These are phyloP conservation scores for Zosterops hypoxanthus DNA, from an alignment of 2,113 vertebrate species.

Conservation along the genomic window DNA sequence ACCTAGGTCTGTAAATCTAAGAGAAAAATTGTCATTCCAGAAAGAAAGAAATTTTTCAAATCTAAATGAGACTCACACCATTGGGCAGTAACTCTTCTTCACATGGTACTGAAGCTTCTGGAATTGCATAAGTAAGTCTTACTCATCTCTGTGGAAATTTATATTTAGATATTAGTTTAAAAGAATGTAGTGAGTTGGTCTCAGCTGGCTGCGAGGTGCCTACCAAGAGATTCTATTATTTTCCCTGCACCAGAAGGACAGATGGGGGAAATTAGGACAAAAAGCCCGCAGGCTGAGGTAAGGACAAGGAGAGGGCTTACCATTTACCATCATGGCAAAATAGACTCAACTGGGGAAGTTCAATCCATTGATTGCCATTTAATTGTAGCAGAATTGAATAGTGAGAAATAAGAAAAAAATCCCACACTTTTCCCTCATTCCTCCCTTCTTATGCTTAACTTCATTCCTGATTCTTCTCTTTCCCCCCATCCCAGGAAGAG, in stretches of 20 bases:
- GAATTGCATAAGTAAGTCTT: neutral
- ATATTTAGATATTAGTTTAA: neutral
- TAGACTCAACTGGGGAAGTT: neutral
- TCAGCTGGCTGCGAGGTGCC: neutral
- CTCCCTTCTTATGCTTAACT: neutral
- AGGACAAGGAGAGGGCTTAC: neutral
- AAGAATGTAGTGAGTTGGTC: rapidly evolving
- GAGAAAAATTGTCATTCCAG: neutral
- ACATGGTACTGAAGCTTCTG: neutral
- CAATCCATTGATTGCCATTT: neutral
- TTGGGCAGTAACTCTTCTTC: neutral
- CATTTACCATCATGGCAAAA: neutral
- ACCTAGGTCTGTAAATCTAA: neutral
- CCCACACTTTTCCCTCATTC: neutral
- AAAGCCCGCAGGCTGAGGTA: neutral
- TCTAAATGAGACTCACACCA: neutral
- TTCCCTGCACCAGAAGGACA: neutral
- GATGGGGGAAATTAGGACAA: neutral
- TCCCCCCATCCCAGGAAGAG: rapidly evolving
- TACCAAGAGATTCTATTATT: neutral
- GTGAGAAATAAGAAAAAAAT: neutral
- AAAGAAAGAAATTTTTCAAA: neutral
- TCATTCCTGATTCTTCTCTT: neutral
- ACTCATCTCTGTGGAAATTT: neutral
- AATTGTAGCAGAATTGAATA: neutral